Evolutionary conservation across 2,113 vertebrate species (phyloP).

Genomic region (Caloenas nicobarica): DNA sequence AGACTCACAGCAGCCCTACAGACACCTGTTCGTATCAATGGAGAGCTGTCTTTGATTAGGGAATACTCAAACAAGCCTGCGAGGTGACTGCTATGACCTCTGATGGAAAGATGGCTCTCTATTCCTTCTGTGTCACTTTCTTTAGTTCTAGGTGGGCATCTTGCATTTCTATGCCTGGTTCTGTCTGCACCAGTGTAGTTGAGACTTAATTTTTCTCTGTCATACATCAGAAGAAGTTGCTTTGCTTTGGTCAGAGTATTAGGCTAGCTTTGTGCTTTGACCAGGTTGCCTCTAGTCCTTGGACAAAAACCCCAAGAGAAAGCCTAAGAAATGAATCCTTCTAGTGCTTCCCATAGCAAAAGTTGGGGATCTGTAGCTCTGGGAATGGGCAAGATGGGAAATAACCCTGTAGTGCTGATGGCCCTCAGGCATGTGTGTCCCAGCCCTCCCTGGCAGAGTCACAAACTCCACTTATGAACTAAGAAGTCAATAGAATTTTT

Average conservation of each 20-base stretch:
- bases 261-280: background rate
- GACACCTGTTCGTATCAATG: background rate
- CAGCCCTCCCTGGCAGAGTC: background rate
- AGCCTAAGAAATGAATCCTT: background rate
- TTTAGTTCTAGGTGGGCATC: background rate
- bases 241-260: background rate
- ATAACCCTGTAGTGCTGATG: background rate
- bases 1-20: background rate
- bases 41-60: background rate
- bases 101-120: background rate
- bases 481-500: background rate
- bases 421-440: accelerated
- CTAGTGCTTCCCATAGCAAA: background rate
- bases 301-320: background rate
- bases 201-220: background rate
- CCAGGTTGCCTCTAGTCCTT: background rate
- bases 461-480: background rate
- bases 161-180: background rate
- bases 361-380: background rate
- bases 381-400: background rate
- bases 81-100: background rate
- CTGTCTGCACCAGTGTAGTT: background rate
- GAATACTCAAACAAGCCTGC: background rate
- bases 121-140: background rate
- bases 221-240: background rate